These are phyloP conservation scores for Urosaurus nigricauda DNA, from an alignment of 2,797 vertebrate species.

Conservation along the genomic window DNA sequence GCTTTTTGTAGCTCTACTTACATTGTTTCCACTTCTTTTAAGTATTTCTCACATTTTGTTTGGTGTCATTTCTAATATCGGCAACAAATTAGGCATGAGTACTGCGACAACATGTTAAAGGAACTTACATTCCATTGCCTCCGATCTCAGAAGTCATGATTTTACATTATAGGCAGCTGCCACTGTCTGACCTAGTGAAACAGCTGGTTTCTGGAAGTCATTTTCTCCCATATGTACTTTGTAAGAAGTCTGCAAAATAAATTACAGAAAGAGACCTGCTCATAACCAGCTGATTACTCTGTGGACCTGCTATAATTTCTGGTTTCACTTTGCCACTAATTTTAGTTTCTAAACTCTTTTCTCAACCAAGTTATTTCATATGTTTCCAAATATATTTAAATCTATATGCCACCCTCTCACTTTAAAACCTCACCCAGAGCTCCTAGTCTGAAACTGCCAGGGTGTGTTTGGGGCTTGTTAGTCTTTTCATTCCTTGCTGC, in stretches of 20 bases:
- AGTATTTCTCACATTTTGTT: background rate
- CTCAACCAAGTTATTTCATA: slow-evolving; percentile 4
- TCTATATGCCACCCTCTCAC: background rate
- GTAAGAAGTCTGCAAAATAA: slow-evolving; percentile 75
- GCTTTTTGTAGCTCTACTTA: background rate
- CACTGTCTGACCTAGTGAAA: slow-evolving; percentile 62
- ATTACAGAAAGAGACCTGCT: slow-evolving; percentile 55
- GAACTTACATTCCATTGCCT: slow-evolving; percentile 65
- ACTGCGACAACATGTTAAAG: slow-evolving; percentile 16
- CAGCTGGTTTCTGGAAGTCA: slow-evolving; percentile 77
- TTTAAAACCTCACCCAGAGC: slow-evolving; percentile 14
- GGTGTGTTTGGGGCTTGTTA: background rate
- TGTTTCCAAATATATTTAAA: slow-evolving; percentile 29
- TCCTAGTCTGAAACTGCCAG: background rate
- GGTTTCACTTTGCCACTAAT: slow-evolving; percentile 49
- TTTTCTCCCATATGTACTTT: slow-evolving; percentile 74
- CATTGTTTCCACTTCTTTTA: background rate
- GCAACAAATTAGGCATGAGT: background rate
- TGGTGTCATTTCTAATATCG: slow-evolving; percentile 13
- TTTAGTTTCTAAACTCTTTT: slow-evolving; percentile 37
- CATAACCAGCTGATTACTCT: slow-evolving; percentile 52
- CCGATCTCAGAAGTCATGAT: slow-evolving; percentile 45
- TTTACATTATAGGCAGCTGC: slow-evolving; percentile 60
- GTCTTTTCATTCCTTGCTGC: background rate
- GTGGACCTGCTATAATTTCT: slow-evolving; percentile 57